Base-by-base conservation (phyloP, 2,797 vertebrate species). In the Menidia menidia region DNA sequence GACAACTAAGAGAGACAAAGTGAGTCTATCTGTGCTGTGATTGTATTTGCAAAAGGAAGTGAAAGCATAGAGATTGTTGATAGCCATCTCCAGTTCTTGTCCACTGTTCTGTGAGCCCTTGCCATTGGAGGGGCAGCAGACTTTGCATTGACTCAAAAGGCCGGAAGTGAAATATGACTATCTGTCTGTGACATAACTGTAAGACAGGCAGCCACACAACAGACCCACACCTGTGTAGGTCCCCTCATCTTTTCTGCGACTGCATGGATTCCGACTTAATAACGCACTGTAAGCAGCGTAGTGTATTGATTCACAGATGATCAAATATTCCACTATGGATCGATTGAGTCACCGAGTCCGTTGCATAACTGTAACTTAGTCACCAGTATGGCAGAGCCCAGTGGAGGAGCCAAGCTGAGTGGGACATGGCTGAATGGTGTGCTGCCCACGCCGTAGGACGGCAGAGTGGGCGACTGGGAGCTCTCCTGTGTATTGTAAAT, bases 361-460 rank as follows among this genome's bases (percentile, higher is more conserved):
- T 93, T 92, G 81, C 87, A 81, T 93, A 93, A 93, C 86, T 87
- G 68, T 57, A 88, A 90, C 73, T 92, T 92, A 90, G 91, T 90
- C 90, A 91, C 88, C 86, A 81, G 83, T 82, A 72, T 77, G 77
- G 80, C 82, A 80, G 78, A 84, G 85, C 68, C 80, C 61, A 51
- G 75, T 76, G 74, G 83, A 85, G 80, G 77, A 78, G 76, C 70
- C 82, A 68, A 53, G 73, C 79, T 81, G 84, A 88, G 92, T 86
- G 86, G 86, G 87, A 88, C 88, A 80, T 69, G 30, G 71, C 69
- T 80, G 85, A 85, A 85, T 78, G 81, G 89, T 87, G 79, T 32
- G 71, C 87, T 88, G 87, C 91, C 89, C 80, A 89, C 88, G 73
- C 60, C 75, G 90, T 87, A 84, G 87, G 89, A 90, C 86, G 83